Conservation (phyloP, 2,797 vertebrate species). For the Pyrocephalus nanus region DNA sequence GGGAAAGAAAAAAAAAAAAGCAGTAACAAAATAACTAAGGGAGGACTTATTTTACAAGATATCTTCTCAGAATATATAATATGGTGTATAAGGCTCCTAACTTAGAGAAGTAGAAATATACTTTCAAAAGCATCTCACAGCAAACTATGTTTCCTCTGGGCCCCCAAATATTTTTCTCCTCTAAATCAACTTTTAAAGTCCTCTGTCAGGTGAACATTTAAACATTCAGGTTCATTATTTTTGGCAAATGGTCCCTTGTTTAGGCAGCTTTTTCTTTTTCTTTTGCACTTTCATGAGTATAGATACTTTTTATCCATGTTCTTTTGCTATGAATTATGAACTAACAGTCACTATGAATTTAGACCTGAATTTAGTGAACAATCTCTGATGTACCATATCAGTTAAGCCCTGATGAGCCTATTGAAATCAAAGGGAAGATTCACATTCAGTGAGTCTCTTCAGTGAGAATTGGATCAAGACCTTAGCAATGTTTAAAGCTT, state of each 20-base stretch:
- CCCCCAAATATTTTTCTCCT: background rate
- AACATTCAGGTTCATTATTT: background rate
- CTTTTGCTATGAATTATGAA: background rate
- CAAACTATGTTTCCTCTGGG: background rate
- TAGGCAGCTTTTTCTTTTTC: background rate
- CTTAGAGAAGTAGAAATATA: background rate
- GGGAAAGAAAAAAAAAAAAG: rapidly evolving
- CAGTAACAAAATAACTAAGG: background rate
- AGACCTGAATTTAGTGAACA: background rate
- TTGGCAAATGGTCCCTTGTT: background rate
- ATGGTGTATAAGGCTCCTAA: rapidly evolving
- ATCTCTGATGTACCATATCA: background rate
- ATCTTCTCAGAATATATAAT: background rate
- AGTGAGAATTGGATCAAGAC: background rate
- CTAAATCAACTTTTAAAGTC: background rate
- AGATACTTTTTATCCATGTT: background rate
- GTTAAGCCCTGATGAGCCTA: background rate
- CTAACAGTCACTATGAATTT: background rate
- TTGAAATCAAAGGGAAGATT: background rate
- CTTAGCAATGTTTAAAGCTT: background rate
- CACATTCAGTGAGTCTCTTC: background rate
- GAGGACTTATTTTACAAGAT: background rate
- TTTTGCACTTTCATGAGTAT: background rate
- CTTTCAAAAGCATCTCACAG: background rate
- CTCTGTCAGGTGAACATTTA: background rate